Base-by-base conservation (phyloP, 2,797 vertebrate species). In the Anguilla marmorata region DNA sequence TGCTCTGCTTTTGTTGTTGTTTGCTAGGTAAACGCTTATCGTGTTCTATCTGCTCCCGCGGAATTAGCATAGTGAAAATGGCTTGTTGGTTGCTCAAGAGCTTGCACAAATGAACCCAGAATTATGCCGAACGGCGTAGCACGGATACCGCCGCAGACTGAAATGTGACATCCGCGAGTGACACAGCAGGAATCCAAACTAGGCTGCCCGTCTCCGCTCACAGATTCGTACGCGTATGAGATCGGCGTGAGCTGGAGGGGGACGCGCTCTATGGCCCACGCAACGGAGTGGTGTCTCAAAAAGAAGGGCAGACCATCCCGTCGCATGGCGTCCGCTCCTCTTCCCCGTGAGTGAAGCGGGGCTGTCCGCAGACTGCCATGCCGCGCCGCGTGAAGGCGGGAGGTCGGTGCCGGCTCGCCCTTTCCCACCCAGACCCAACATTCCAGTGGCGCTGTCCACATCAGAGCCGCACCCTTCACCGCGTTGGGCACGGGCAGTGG, bases 21-120 rank as follows among this genome's bases (percentile, higher is more conserved):
- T 92, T 91, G 92, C 90, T 84, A 88, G 91, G 89, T 91, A 91
- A 92, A 93, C 90, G 88, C 89, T 90, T 92, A 74, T 88, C 87
- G 88, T 89, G 90, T 90, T 89, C 89, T 88, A 86, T 91, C 92
- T 93, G 89, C 90, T 88, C 86, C 80, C 48, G 87, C 85, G 87
- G 86, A 86, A 91, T 91, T 91, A 91, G 86, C 72, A 58, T 85
- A 87, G n/a, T 88, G 88, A 91, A 92, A 89, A 85, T 86, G 79
- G 86, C 87, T 91, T 50, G 84, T 92, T 86, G 66, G 88, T 84
- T 60, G 87, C 88, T 87, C 66, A 30, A 89, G 86, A 90, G 91
- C 86, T 86, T 69, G 84, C 89, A 87, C 86, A 86, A 88, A 63
- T 60, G 54, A 87, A 88, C 63, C 52, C 82, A 8, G 37, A 82